Conservation (phyloP, 2,797 vertebrate species). For the Odontamblyopus rebecca region DNA sequence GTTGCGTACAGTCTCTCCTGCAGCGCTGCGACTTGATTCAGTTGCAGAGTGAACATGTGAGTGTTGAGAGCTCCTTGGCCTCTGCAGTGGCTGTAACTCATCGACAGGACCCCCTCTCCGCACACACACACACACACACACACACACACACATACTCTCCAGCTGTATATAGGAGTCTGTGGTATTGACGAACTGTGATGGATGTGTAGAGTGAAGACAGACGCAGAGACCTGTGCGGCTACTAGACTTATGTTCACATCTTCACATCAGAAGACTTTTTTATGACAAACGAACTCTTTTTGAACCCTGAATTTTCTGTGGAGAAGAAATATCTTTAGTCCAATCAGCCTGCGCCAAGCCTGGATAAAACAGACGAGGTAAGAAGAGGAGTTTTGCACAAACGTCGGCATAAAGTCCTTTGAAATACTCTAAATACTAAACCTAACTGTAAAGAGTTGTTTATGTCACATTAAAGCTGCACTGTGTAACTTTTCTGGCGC, state of each 20-base stretch:
- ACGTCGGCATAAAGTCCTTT: not conserved
- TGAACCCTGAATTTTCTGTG: not conserved
- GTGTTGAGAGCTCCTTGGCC: not conserved
- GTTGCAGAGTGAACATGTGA: not conserved
- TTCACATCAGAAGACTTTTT: too few species aligned
- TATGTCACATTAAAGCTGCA: too few species aligned
- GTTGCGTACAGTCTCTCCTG: not conserved
- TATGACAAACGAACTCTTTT: not conserved
- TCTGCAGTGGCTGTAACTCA: conserved; percentile 3
- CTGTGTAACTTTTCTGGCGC: too few species aligned
- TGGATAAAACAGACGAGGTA: not conserved
- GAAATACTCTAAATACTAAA: too few species aligned
- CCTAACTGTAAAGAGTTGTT: too few species aligned
- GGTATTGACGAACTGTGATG: not conserved
- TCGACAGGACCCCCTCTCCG: not conserved
- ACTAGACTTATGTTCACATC: not conserved
- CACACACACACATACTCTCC: not conserved
- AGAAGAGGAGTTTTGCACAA: not conserved
- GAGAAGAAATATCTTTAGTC: not conserved
- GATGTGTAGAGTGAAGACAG: not conserved
- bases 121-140: too few species aligned
- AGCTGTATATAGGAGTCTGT: not conserved
- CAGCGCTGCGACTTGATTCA: not conserved
- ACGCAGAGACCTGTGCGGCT: not conserved
- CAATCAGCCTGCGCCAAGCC: not conserved